A percentile compares a stretch with the other conserved stretches of the same genome.
Conservation (phyloP, 2,113 vertebrate species). For the Grammomys surdaster region DNA sequence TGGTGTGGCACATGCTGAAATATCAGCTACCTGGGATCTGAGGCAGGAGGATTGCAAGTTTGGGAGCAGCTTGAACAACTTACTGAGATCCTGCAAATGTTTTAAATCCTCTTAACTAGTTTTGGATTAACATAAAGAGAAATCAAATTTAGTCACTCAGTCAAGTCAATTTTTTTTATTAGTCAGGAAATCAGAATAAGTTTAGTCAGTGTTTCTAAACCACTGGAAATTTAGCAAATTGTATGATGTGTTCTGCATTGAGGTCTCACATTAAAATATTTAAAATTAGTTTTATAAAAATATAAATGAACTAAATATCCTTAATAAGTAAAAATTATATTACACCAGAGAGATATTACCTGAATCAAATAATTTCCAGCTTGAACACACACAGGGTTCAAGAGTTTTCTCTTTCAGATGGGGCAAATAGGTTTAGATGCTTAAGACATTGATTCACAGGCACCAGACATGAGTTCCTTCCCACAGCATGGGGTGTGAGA, state of each 20-base stretch:
- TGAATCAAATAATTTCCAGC: constrained; percentile 38
- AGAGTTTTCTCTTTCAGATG: constrained; percentile 14
- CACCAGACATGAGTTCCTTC: not conserved
- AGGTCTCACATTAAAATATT: constrained; percentile 13
- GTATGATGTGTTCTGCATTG: not conserved
- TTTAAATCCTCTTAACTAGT: constrained; percentile 36
- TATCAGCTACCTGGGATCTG: not conserved
- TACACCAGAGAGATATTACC: not conserved
- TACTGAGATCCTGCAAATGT: not conserved
- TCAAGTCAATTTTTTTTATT: constrained; percentile 60
- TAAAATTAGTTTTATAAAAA: constrained; percentile 49
- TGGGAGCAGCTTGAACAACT: not conserved
- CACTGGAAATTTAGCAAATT: not conserved
- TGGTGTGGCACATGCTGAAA: not conserved
- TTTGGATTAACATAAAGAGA: constrained; percentile 57
- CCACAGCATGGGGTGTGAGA: not conserved
- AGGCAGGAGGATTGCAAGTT: not conserved
- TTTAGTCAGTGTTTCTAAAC: not conserved
- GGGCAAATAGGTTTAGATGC: not conserved
- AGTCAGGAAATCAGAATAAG: constrained; percentile 27
- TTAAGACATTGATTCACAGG: not conserved
- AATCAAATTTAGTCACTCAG: constrained; percentile 34
- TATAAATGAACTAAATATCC: not conserved
- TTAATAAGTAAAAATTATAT: not conserved
- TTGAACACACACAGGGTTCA: not conserved